These are phyloP conservation scores for Drosophila takahashii DNA, from an alignment of 1,140 invertebrate genomes.

Conservation along the genomic window DNA sequence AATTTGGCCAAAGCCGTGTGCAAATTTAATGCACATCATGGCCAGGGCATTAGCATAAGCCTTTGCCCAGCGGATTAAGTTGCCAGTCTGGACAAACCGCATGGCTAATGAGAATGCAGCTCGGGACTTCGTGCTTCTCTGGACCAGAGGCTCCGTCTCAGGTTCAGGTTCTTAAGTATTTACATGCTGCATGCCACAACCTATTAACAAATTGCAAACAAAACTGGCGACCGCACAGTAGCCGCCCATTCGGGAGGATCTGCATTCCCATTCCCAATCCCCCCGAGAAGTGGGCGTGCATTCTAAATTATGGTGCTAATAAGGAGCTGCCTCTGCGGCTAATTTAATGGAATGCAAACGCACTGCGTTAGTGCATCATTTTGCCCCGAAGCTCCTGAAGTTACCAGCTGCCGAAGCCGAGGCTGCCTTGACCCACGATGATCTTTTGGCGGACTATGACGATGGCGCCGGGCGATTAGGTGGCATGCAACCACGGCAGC, in stretches of 20 bases:
- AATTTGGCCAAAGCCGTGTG: conserved; percentile 72
- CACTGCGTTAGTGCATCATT: conserved; percentile 63
- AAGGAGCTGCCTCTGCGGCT: conserved; percentile 70
- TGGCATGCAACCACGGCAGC: conserved; percentile 66
- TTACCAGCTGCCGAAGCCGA: conserved; percentile 5
- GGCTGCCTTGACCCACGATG: conserved; percentile 66
- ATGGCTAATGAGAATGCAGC: conserved; percentile 67
- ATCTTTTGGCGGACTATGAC: conserved; percentile 24
- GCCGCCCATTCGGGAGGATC: conserved; percentile 21
- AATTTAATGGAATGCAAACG: conserved; percentile 76
- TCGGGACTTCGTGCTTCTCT: conserved; percentile 6
- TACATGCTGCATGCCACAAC: conserved; percentile 77
- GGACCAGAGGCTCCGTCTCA: conserved; percentile 1
- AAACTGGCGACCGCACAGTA: conserved; percentile 70
- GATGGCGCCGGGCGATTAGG: conserved; percentile 74
- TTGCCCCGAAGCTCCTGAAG: background rate
- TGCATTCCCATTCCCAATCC: background rate
- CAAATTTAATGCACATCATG: conserved; percentile 67
- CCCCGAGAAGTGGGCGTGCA: conserved; percentile 64
- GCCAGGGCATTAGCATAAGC: conserved; percentile 60
- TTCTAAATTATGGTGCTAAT: conserved; percentile 75
- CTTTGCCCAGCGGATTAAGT: conserved; percentile 56
- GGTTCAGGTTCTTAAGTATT: conserved; percentile 44
- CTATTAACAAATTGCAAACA: conserved; percentile 83
- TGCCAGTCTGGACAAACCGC: conserved; percentile 55